Evolutionary conservation across 2,797 vertebrate species (phyloP), one percentile per base, ranked within the genome.

Genomic region (Paedocypris micromegethes): DNA sequence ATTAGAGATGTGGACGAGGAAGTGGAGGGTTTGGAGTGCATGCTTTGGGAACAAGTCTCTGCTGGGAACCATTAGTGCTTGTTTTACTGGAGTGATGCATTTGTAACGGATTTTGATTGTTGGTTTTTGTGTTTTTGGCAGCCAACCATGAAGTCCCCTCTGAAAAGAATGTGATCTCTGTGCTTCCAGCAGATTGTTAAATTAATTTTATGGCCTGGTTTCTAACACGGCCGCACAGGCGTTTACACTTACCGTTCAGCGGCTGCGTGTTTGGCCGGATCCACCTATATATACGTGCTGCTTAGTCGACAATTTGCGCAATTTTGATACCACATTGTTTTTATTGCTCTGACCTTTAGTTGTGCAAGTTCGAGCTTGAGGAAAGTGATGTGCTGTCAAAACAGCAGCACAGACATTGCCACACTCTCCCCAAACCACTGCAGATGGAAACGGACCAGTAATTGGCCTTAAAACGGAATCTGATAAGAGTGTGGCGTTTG

Each of bases 401-500:
- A 58, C 59, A 51, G 58, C 52, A 58, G 38, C 44, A 42, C 3
- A 48, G 52, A 40, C 44, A 66, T 44, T 54, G 62, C 50, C 9
- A 55, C 39, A 37, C 23, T 40, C 42, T 60, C 61, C 73, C 38
- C 41, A 9, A 63, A 59, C 47, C 66, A 68, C 80, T 75, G 73
- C 3, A 3, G 54, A 78, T 68, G 48, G 40, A 72, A 68, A 77
- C 78, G 60, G 78, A 67, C 49, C 49, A 66, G 78, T 76, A 79
- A 88, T 83, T 82, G 79, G 76, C 80, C 73, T 53, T 76, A 81
- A 87, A 89, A 85, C 81, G 73, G 73, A 75, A 83, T 84, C 86
- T 79, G 83, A 86, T 89, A 86, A 86, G 80, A 78, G 77, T 72
- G 70, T 75, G 68, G 79, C 77, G 84, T 86, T 86, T 78, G 83